Evolutionary conservation across 1,140 invertebrate species (phyloP), one percentile per base, ranked within the genome.

Genomic region (Bacillus rossius): DNA sequence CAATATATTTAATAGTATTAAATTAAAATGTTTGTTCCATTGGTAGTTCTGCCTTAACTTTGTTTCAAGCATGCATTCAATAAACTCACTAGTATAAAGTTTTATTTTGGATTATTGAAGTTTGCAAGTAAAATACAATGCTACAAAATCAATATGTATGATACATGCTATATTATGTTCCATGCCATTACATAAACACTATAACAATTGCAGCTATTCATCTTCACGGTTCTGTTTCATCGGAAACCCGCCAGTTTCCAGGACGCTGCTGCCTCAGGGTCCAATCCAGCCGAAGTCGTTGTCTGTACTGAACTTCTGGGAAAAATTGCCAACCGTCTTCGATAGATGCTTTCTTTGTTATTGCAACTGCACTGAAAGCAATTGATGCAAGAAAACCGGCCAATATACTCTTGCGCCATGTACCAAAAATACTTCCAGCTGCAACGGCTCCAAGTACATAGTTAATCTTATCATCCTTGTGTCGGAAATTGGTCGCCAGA

Each of bases 391-490:
- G 53, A 10, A 63, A 64, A 3, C 69, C 69, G 2, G 69, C 61
- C 1, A 73, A 55, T 1, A 66, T 70, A 0, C 67, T 60, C 51
- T 68, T 74, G 22, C 69, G 70, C 79, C 80, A 81, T 7, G 79
- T 74, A n/a, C 83, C 81, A 38, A 76, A 75, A 4, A 85, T 66
- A 10, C 71, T 69, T 0, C 83, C 84, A 40, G 83, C 76, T 2
- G 75, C 75, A 10, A 73, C 66, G 8, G 81, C 84, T 13, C 84
- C 84, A 51, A 81, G 19, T 52, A 80, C 1, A 45, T 76, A 71
- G 63, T 79, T 79, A 0, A 49, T 0, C 0, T 48, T 63, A 65
- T 87, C 87, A 65, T 89, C 84, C 67, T 86, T 85, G 22, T 78
- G 76, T 41, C 87, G 76, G 0, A 83, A 20, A 55, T 80, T 82